Base-by-base conservation (phyloP, 2,888 invertebrate genomes). In the Pammene fasciana region DNA sequence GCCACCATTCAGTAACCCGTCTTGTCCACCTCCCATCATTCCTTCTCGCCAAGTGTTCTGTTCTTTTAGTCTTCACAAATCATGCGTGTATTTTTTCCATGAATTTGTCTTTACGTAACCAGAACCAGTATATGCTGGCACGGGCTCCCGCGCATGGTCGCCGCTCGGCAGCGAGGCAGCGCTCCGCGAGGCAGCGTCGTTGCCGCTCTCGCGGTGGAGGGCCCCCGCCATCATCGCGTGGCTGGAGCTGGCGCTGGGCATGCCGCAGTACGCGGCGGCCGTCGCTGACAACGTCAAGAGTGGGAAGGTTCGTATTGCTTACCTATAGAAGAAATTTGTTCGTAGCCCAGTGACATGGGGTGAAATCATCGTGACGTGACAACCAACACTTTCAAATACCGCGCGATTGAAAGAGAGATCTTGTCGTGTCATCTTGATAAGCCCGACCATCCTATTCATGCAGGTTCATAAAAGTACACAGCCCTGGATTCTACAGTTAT, bases 221-320 rank as follows among this genome's bases (percentile, higher is more conserved):
- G 97, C 98, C 13, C 96, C 97, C 0, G 98, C 98, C 72, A 98
- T 99, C 66, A 94, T 98, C 50, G 98, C 98, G 1, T 99, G 98
- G 98, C 92, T 99, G 62, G 98, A 98, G 87, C 95, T 98, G 41
- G 97, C 97, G 0, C 94, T 99, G 7, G 98, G 97, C 65, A 98
- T 99, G 98, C 97, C 98, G 0, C 97, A 97, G 81, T 98, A 98
- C 79, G 97, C 97, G 3, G 95, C 96, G 26, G 94, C 96, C 56
- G 97, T 98, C 80, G 97, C 97, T 18, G 97, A 98, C 83, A 98
- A 98, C 86, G 96, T 99, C 73, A 98, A 98, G 87, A 98, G 98
- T 84, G 98, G 98, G 78, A 98, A 98, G 95, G 98, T 97, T 43
- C 6, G 54, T 65, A 48, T 16, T 8, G 7, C 9, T 41, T 43